phyloP scores from a whole-genome alignment of 2,113 vertebrate species.

The Erinaceus europaeus region DNA sequence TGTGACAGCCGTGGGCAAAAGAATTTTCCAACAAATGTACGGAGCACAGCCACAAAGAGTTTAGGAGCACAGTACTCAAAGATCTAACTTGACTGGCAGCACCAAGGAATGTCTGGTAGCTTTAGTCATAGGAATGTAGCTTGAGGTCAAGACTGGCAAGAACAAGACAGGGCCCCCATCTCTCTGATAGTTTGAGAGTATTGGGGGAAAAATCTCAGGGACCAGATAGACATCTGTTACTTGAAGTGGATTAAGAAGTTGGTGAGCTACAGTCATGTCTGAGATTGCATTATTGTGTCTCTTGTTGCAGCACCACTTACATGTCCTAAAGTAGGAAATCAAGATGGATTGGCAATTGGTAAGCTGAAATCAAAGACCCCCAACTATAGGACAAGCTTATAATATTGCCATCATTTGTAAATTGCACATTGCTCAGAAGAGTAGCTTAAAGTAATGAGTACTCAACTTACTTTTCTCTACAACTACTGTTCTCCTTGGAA shows the following conservation, averaged over 20 bases:
- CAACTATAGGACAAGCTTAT: neutral
- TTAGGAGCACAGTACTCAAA: neutral
- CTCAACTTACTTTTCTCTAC: neutral
- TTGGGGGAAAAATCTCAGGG: neutral
- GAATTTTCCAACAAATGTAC: neutral
- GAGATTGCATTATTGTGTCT: neutral
- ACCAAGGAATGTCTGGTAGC: neutral
- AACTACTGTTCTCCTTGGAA: slow-evolving; percentile 21
- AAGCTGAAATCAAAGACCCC: neutral
- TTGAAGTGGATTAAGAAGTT: neutral
- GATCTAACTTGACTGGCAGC: neutral
- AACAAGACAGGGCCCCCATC: neutral
- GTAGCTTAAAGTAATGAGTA: neutral
- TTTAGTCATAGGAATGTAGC: neutral
- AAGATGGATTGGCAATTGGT: neutral
- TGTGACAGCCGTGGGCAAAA: neutral
- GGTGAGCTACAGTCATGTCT: neutral
- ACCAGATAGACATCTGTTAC: neutral
- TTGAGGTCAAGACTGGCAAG: neutral
- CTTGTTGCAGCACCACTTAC: neutral
- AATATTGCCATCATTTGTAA: neutral
- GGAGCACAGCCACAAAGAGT: neutral
- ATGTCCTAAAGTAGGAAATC: neutral
- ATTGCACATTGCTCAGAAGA: neutral
- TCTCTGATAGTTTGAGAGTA: neutral